Evolutionary conservation across 1,140 invertebrate genomes (phyloP), one percentile per base, ranked within the genome.

Genomic region (Bursaphelenchus mucronatus): DNA sequence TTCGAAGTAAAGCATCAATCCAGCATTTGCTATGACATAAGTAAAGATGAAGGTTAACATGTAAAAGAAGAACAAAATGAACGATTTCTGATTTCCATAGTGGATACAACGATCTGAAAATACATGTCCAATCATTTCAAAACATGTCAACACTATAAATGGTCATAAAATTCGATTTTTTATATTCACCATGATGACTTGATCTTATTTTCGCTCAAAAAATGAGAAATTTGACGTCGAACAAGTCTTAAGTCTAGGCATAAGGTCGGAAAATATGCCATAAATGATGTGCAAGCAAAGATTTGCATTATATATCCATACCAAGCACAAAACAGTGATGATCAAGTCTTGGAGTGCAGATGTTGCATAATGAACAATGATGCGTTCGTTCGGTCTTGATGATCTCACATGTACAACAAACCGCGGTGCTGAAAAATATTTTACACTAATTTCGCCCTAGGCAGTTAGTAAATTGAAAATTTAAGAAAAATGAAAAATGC

Each of bases 21-120:
- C 30, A 5, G 30, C 30, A 30, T 30, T 30, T 1, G 30, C 30
- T 30, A 30, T 30, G 2, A 5, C 30, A 30, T 30, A 30, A 5
- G 30, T 30, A 30, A 30, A 30, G 30, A 30, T n/a, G 40, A 44
- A 59, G 41, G 52, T 1, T n/a, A 11, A 59, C 57, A 46, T 59
- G 40, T 44, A 59, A 39, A 59, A 59, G 57, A 59, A 59, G 40
- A 59, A 59, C 19, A 59, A 39, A 59, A 44, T 39, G 7, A 59
- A 59, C 19, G 11, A 13, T 44, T 59, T 59, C 21, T 13, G 11
- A 50, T 59, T 59, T 44, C 45, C 45, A 13, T 59, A 11, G 57
- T 59, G 57, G 40, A 59, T 59, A 44, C 57, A 59, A n/a, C 45
- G 41, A 9, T 59, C 57, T 59, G 40, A 45, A 59, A 49, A 3